Evolutionary conservation across 1,140 invertebrate genomes (phyloP).

Genomic region (Drosophila athabasca): DNA sequence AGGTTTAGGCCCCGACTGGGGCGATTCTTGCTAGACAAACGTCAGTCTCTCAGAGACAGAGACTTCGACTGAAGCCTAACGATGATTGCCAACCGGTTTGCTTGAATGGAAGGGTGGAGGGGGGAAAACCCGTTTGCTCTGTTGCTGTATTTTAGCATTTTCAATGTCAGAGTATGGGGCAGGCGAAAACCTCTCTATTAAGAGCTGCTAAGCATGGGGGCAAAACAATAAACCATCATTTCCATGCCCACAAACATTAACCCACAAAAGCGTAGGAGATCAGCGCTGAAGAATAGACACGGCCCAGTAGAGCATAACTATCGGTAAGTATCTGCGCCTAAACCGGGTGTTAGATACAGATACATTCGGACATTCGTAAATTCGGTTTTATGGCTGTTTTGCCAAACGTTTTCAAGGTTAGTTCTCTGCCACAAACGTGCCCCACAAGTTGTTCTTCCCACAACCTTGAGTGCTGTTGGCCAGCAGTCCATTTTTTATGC

Average conservation of each 20-base stretch:
- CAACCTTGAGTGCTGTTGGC: conserved; percentile 31
- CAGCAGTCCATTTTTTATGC: conserved; percentile 17
- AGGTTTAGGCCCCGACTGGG: conserved; percentile 1
- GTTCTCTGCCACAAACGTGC: conserved; percentile 29
- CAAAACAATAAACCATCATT: conserved; percentile 29
- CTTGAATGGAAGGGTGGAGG: not conserved
- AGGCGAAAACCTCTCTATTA: too few species aligned
- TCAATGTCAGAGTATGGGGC: conserved; percentile 65
- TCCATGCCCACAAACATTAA: conserved; percentile 13
- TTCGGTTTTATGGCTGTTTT: conserved; percentile 21
- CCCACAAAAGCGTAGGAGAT: conserved; percentile 8
- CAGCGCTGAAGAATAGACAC: conserved; percentile 17
- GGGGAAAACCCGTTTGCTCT: conserved; percentile 61
- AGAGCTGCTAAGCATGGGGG: conserved; percentile 4
- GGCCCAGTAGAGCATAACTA: conserved; percentile 45
- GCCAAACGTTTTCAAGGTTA: conserved; percentile 47
- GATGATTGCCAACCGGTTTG: conserved; percentile 56
- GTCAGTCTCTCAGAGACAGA: conserved; percentile 26
- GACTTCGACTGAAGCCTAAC: conserved; percentile 21
- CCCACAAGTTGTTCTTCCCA: conserved; percentile 34
- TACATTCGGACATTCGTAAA: conserved; percentile 22
- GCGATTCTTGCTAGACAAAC: conserved; percentile 64
- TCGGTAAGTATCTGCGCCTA: conserved; percentile 6
- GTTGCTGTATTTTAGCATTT: conserved; percentile 67
- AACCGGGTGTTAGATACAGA: conserved; percentile 9